Conservation (phyloP, 2,113 vertebrate genomes). For the Dromiciops gliroides region DNA sequence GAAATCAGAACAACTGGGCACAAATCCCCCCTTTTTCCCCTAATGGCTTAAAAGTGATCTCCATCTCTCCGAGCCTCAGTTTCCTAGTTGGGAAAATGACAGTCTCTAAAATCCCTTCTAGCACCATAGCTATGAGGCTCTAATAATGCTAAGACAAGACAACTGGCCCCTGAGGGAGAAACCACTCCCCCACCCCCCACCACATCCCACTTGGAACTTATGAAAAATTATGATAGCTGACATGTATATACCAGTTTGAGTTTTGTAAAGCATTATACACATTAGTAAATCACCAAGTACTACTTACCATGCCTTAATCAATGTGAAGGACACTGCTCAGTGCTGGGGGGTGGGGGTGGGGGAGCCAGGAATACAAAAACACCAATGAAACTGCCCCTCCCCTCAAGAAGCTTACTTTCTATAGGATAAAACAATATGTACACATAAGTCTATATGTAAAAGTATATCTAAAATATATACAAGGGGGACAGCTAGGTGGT, state of each 20-base stretch:
- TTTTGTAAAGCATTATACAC: not conserved
- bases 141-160: not conserved
- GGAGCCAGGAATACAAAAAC: too few species aligned
- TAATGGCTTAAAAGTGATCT: not conserved
- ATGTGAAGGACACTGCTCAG: too few species aligned
- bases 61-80: not conserved
- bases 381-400: too few species aligned
- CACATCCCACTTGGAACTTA: not conserved
- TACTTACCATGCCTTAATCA: too few species aligned
- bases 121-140: not conserved
- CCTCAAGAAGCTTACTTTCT: too few species aligned
- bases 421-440: too few species aligned
- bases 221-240: not conserved
- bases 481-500: too few species aligned
- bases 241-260: not conserved
- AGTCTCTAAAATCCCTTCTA: not conserved
- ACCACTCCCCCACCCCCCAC: too few species aligned
- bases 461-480: too few species aligned
- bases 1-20: not conserved
- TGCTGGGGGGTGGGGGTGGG: too few species aligned
- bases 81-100: not conserved
- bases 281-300: too few species aligned
- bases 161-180: not conserved
- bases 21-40: not conserved
- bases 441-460: too few species aligned